Percentiles rank a stretch among this genome's conserved stretches.
phyloP scores from a whole-genome alignment of 2,888 invertebrate species.

The Cosmorhoe ocellata region DNA sequence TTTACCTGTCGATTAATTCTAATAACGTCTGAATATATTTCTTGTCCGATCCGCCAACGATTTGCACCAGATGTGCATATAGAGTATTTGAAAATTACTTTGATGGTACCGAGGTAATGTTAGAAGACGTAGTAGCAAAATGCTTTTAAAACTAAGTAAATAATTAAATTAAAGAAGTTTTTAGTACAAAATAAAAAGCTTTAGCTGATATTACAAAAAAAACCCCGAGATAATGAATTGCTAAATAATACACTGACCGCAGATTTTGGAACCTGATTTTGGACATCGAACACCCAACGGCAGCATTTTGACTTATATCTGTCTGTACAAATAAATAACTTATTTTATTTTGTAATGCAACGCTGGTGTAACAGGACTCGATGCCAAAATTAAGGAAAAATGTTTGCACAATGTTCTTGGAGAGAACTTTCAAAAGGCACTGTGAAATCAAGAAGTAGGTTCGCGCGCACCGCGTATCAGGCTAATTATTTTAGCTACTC shows the following conservation, averaged over 20 bases:
- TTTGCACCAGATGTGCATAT: constrained; percentile 35
- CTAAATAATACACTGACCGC: constrained; percentile 31
- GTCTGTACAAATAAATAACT: constrained; percentile 50
- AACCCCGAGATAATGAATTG: constrained; percentile 23
- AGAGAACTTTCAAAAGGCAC: constrained; percentile 76
- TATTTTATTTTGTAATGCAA: constrained; percentile 44
- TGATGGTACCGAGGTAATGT: too few relatives aligned
- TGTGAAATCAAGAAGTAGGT: constrained; percentile 67
- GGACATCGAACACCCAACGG: constrained; percentile 43
- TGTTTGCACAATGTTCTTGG: constrained; percentile 56
- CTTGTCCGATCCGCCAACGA: constrained; percentile 42
- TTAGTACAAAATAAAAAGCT: too few relatives aligned
- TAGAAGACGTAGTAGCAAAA: too few relatives aligned
- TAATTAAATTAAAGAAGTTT: too few relatives aligned
- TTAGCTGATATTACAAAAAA: constrained; percentile 17
- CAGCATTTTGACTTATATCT: constrained; percentile 51
- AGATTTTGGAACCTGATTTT: constrained; percentile 39
- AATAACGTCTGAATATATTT: constrained; percentile 54
- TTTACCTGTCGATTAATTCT: constrained; percentile 64
- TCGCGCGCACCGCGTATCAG: constrained; percentile 53
- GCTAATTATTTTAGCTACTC: constrained; percentile 70
- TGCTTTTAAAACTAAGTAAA: too few relatives aligned
- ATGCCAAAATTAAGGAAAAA: constrained; percentile 45
- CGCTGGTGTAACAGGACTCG: constrained; percentile 51
- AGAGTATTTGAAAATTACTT: constrained; percentile 28